Percentiles rank a stretch among this genome's conserved stretches.
Conservation (phyloP, 2,797 vertebrate species). For the Rhinella marina region DNA sequence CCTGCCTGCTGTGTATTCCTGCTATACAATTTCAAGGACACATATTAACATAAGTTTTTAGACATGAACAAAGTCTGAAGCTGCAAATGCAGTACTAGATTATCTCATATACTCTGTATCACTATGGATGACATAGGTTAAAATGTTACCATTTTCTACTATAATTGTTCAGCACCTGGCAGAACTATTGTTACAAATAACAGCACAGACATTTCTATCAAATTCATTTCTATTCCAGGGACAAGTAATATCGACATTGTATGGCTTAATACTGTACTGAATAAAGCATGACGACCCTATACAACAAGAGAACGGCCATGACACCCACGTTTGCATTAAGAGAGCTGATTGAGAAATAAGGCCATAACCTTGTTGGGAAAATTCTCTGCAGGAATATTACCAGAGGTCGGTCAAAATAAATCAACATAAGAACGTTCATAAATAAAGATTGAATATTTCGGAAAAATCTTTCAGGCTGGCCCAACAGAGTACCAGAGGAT, state of each 20-base stretch:
- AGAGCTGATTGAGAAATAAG: not conserved
- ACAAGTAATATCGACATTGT: conserved; percentile 6
- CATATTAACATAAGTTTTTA: not conserved
- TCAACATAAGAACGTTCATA: not conserved
- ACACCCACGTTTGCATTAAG: not conserved
- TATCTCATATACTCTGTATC: no score
- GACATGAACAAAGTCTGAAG: not conserved
- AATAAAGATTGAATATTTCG: not conserved
- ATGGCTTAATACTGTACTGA: not conserved
- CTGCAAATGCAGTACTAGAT: not conserved
- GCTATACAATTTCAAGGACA: not conserved
- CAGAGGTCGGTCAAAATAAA: not conserved
- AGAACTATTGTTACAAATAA: conserved; percentile 3
- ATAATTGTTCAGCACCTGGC: not conserved
- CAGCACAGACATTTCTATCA: no score
- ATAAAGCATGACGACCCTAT: conserved; percentile 10
- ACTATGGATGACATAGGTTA: not conserved
- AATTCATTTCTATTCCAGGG: conserved; percentile 7
- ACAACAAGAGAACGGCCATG: not conserved
- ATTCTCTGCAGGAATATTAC: not conserved
- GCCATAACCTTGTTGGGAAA: conserved; percentile 4
- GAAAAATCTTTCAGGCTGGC: not conserved
- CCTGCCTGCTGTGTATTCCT: not conserved
- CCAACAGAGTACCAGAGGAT: no score
- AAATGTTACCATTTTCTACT: not conserved